phyloP scores from a whole-genome alignment of 1,140 invertebrate genomes.

The Harlomillsia oculata region DNA sequence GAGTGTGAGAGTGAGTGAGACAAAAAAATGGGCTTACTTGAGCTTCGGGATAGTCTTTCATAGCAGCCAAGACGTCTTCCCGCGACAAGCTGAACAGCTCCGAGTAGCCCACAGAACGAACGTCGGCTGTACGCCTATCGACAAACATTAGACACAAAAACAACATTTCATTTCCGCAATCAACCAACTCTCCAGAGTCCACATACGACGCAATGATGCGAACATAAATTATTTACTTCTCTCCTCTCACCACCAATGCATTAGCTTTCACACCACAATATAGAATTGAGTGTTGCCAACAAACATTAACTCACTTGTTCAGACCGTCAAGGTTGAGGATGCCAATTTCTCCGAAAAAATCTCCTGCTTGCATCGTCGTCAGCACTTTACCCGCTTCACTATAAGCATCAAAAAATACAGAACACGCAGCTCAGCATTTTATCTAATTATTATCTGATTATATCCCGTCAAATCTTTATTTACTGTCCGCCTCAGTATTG shows the following conservation, averaged over 20 bases:
- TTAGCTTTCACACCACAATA: too few relatives aligned
- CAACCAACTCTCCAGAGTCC: neutral
- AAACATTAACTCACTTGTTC: conserved; percentile 70
- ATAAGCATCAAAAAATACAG: conserved; percentile 35
- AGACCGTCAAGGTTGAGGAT: conserved; percentile 90
- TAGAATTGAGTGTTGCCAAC: neutral
- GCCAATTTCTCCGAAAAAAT: conserved; percentile 96
- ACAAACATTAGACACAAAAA: conserved; percentile 33
- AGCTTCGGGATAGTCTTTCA: conserved; percentile 94
- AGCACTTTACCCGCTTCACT: conserved; percentile 85
- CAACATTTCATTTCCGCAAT: neutral
- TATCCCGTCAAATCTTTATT: too few relatives aligned
- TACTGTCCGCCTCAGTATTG: too few relatives aligned
- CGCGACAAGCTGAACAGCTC: conserved; percentile 88
- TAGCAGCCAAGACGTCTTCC: conserved; percentile 86
- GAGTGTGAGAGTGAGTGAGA: too few relatives aligned
- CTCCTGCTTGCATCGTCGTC: conserved; percentile 92
- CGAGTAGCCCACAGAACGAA: conserved; percentile 88
- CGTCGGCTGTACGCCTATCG: conserved; percentile 81
- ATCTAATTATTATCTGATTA: too few relatives aligned
- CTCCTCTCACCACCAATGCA: neutral
- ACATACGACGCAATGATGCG: neutral
- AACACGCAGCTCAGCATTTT: too few relatives aligned
- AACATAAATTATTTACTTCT: neutral
- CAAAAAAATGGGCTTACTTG: conserved; percentile 60